Base-by-base conservation (phyloP, 30 jellyfish, hydroid and myxozoan genomes). In the Cassiopea andromeda region DNA sequence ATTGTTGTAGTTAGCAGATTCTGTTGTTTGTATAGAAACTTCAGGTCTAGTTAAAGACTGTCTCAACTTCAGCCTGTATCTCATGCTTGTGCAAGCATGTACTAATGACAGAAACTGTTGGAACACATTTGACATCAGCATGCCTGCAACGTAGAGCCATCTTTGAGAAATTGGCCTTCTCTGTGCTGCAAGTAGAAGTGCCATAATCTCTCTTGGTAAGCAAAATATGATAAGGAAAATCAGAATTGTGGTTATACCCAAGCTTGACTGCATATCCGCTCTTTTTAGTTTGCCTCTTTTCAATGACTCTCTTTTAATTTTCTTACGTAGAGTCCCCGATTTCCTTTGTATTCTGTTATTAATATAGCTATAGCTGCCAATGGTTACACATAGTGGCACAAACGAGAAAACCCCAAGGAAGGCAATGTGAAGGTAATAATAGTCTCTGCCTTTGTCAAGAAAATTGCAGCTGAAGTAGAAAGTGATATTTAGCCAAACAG, bases 51-150 rank as follows among this genome's bases (percentile, higher is more conserved):
- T 8, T 1, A 87, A 67, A 44, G 85, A 45, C 19, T 44, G 76
- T 19, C 60, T 7, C 5, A 75, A 49, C 49, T 75, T 76, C 1
- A 59, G n/a, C 16, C 89, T 64, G 83, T 43, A 75, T 27, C 89
- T 64, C 18, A 89, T 87, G 78, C 80, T 77, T 5, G 94, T 69
- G 46, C 78, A 69, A 1, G 67, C 72, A 66, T 87, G 89, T 58
- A 87, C 44, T 27, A 76, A 19, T 7, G 94, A 50, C 1, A 89
- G 44, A 44, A 75, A 87, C 85, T 75, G 87, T 47, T 74, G 80
- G 75, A 75, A 85, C 6, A 74, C 19, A 54, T 85, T 85, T n/a
- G 93, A 85, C 81, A 85, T 58, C 44, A 85, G 12, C 0, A 49
- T 44, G 57, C 50, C 67, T 60, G 60, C 8, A 64, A n/a, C 73